Percentiles rank a stretch among this genome's conserved stretches.
Conservation (phyloP, 2,797 vertebrate species). For the Xyrichtys novacula region DNA sequence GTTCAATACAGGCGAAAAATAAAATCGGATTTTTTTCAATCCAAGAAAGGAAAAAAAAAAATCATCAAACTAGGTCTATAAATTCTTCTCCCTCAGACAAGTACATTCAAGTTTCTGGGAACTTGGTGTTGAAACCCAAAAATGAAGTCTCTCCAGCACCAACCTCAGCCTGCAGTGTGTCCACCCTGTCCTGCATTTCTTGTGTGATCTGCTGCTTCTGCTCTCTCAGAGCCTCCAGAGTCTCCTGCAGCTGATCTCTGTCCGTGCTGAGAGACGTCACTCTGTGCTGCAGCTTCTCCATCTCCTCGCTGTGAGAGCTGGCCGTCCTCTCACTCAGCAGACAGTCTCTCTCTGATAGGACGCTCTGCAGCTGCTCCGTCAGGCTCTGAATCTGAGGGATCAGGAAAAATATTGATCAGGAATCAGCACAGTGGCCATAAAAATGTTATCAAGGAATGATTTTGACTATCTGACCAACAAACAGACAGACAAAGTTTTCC, state of each 20-base stretch:
- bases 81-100: too few species aligned
- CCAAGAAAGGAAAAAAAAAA: too few species aligned
- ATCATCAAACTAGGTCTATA: too few species aligned
- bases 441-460: too few species aligned
- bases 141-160: too few species aligned
- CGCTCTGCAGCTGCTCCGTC: slow-evolving; percentile 40
- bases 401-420: too few species aligned
- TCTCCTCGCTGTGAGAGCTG: slow-evolving; percentile 16
- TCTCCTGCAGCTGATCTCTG: slow-evolving; percentile 80
- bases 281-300: slow-evolving; percentile 49
- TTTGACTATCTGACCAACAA: too few species aligned
- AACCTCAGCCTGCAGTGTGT: not conserved
- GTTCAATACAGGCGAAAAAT: too few species aligned
- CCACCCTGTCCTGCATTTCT: slow-evolving; percentile 1
- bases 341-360: slow-evolving; percentile 48
- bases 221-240: slow-evolving; percentile 28
- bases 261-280: slow-evolving; percentile 76
- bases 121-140: too few species aligned
- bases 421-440: not conserved
- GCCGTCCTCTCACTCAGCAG: slow-evolving; percentile 32
- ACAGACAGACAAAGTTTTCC: not conserved
- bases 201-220: slow-evolving; percentile 65
- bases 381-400: slow-evolving; percentile 7
- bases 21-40: too few species aligned
- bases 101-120: too few species aligned